Evolutionary conservation across 2,797 vertebrate genomes (phyloP), one percentile per base, ranked within the genome.

Genomic region (Poeciliopsis presidionis): DNA sequence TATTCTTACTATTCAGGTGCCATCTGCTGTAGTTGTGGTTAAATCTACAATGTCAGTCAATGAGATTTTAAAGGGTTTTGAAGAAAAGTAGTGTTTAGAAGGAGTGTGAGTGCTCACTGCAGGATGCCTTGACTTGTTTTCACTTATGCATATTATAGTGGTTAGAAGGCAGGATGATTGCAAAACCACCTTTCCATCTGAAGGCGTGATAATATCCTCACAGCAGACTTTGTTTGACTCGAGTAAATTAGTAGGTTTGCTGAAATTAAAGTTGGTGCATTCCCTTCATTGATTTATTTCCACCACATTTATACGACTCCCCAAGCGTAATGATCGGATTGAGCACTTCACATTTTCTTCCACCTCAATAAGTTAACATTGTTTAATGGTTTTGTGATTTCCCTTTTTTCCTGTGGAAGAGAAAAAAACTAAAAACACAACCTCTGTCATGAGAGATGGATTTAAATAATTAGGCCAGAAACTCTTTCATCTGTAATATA

Each of bases 221-320:
- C 83, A 84, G 85, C 72, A 93, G 87, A 89, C 84, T 92, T 88
- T 81, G 83, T 87, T 90, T 79, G 80, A 92, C 84, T 91, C 53
- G 7, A 88, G 86, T 89, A 84, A 93, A 91, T 92, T 76, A 85
- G 76, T 76, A 85, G 76, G 63, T 86, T 91, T 88, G 83, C 82
- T 87, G 78, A 89, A 90, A 86, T 87, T 82, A 81, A 88, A 88
- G 87, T 86, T 83, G 75, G 79, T 84, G 80, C 87, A 84, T 92
- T 92, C 73, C 73, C 79, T 69, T 81, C 81, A 92, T 89, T 92
- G 91, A 93, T 94, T 93, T 84, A 88, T 92, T 90, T 91, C 87
- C 88, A 83, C 80, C 83, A 89, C 88, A 91, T 91, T 86, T 83
- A 81, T 86, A 83, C 84, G 82, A 88, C 81, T 88, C 74, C 77